These are phyloP conservation scores for Murina feae DNA, from an alignment of 2,113 vertebrate genomes.

Conservation along the genomic window DNA sequence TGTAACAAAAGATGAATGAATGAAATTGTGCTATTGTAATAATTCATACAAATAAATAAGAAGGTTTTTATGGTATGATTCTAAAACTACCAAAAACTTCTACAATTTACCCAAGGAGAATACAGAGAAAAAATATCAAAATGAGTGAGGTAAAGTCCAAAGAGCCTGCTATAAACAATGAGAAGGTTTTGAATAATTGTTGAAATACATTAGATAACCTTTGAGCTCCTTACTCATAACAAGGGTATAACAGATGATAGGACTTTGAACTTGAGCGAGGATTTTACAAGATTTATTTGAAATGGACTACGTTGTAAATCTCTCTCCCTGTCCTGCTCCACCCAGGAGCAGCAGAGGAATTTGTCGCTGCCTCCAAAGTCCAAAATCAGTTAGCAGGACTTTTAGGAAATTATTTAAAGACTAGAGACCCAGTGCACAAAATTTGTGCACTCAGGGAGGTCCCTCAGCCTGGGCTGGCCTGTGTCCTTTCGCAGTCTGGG, in stretches of 20 bases:
- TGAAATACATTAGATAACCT: not conserved
- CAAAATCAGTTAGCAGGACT: not conserved
- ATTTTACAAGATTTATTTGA: not conserved
- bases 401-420: not conserved
- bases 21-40: not conserved
- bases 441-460: too few relatives aligned
- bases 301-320: not conserved
- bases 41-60: not conserved
- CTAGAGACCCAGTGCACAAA: too few relatives aligned
- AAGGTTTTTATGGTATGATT: not conserved
- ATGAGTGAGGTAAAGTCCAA: not conserved
- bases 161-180: not conserved
- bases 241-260: not conserved
- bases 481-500: too few relatives aligned
- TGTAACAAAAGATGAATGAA: not conserved
- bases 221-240: not conserved
- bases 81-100: not conserved
- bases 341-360: fast-evolving
- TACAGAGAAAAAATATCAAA: not conserved
- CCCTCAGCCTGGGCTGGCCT: too few relatives aligned
- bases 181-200: not conserved
- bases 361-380: not conserved
- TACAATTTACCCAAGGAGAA: not conserved
- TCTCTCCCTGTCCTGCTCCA: not conserved
- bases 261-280: not conserved